Evolutionary conservation across 1,140 invertebrate genomes (phyloP).

Genomic region (Halesus radiatus): DNA sequence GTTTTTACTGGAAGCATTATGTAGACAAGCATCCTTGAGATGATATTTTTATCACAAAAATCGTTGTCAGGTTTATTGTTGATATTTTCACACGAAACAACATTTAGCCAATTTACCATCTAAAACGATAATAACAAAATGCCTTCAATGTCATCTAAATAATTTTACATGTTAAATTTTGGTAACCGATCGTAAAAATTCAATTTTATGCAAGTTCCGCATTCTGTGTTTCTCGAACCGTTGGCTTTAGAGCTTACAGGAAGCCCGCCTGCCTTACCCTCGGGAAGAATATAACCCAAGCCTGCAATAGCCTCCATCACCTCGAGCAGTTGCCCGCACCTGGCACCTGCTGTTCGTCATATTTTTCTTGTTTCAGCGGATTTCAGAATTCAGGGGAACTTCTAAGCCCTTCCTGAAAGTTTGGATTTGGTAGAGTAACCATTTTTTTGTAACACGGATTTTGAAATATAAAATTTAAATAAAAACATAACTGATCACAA

Average conservation of each 20-base stretch:
- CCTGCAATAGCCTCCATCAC: slow-evolving; percentile 6
- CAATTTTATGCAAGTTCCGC: slow-evolving; percentile 4
- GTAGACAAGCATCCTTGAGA: too few relatives aligned
- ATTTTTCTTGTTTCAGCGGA: slow-evolving; percentile 48
- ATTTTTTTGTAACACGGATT: neutral
- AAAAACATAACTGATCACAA: too few relatives aligned
- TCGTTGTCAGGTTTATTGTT: too few relatives aligned
- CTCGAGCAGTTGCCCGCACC: slow-evolving; percentile 47
- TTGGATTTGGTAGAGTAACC: neutral
- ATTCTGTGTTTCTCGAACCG: neutral
- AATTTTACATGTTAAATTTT: too few relatives aligned
- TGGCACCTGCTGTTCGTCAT: slow-evolving; percentile 44
- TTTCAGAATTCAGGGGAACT: slow-evolving; percentile 29
- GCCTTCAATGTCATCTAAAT: too few relatives aligned
- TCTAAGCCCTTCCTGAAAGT: slow-evolving; percentile 13
- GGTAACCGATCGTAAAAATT: neutral
- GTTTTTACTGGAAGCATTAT: too few relatives aligned
- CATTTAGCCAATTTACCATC: too few relatives aligned
- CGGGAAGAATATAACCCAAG: too few relatives aligned
- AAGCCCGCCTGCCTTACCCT: neutral
- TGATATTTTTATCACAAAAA: too few relatives aligned
- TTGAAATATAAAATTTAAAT: too few relatives aligned
- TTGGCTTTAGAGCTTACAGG: neutral
- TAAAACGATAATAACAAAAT: too few relatives aligned
- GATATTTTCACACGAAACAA: too few relatives aligned